phyloP scores from a whole-genome alignment of 2,888 invertebrate genomes.

The Arctia plantaginis region DNA sequence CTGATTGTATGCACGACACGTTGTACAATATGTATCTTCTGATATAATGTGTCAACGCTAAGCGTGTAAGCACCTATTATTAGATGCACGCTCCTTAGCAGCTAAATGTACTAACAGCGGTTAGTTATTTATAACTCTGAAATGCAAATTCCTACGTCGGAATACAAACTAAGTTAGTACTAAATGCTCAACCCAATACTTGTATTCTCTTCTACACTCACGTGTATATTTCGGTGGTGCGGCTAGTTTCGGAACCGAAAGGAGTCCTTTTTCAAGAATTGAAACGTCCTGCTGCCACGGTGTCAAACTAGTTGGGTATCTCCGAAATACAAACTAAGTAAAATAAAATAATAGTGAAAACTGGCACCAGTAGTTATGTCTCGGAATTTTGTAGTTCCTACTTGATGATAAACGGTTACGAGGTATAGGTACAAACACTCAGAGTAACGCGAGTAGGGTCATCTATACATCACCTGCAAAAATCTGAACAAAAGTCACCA shows the following conservation, averaged over 20 bases:
- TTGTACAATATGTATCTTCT: neutral
- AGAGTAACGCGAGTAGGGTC: too few species aligned
- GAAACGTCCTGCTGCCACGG: neutral
- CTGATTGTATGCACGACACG: neutral
- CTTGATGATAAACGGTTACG: too few species aligned
- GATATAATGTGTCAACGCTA: neutral
- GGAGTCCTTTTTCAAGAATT: neutral
- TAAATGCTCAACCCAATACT: neutral
- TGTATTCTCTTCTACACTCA: neutral
- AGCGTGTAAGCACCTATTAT: neutral
- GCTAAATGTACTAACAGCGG: neutral
- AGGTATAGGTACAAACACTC: too few species aligned
- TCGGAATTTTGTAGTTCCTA: too few species aligned
- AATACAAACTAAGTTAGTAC: neutral
- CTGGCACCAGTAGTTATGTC: too few species aligned
- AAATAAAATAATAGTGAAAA: too few species aligned
- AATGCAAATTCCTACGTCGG: neutral
- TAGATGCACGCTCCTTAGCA: constrained; percentile 2
- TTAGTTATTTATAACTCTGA: neutral
- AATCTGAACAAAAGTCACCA: too few species aligned
- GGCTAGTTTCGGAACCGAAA: neutral
- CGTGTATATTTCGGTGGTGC: neutral
- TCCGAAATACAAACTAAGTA: too few species aligned
- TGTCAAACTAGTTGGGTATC: neutral
- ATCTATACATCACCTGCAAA: too few species aligned